A percentile compares a stretch with the other conserved stretches of the same genome.
Conservation (phyloP, 1,140 invertebrate genomes). For the Lepidurus arcticus region DNA sequence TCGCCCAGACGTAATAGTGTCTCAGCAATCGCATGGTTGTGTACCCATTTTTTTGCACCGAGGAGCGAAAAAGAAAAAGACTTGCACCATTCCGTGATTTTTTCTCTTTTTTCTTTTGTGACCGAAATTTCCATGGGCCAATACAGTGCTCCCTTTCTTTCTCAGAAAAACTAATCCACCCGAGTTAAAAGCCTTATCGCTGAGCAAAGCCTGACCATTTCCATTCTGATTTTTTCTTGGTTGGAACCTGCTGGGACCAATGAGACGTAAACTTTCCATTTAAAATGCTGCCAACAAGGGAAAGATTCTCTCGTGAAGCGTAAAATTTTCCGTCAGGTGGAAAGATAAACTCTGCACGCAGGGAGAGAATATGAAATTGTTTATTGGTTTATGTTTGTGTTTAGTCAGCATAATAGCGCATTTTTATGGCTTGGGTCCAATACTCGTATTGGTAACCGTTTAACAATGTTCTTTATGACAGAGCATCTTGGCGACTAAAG, state of each 20-base stretch:
- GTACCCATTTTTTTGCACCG: neutral
- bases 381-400: neutral
- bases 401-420: neutral
- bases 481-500: neutral
- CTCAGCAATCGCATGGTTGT: slow-evolving; percentile 18
- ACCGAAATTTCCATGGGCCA: neutral
- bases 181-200: slow-evolving; percentile 18
- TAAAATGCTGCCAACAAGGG: neutral
- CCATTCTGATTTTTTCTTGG: neutral
- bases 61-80: neutral
- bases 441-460: neutral
- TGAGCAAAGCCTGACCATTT: neutral
- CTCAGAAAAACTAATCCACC: slow-evolving; percentile 14
- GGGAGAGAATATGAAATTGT: neutral
- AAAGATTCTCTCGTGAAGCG: neutral
- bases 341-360: slow-evolving; percentile 6
- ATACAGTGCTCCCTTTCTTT: slow-evolving; percentile 16
- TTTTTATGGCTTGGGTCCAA: neutral
- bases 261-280: neutral
- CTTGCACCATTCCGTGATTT: slow-evolving; percentile 19
- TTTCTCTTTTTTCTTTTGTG: neutral
- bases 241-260: neutral
- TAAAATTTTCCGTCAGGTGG: slow-evolving; percentile 10
- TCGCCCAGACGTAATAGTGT: neutral
- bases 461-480: neutral